These are phyloP conservation scores for Drosophila barbarae DNA, from an alignment of 2,888 invertebrate genomes.

Conservation along the genomic window DNA sequence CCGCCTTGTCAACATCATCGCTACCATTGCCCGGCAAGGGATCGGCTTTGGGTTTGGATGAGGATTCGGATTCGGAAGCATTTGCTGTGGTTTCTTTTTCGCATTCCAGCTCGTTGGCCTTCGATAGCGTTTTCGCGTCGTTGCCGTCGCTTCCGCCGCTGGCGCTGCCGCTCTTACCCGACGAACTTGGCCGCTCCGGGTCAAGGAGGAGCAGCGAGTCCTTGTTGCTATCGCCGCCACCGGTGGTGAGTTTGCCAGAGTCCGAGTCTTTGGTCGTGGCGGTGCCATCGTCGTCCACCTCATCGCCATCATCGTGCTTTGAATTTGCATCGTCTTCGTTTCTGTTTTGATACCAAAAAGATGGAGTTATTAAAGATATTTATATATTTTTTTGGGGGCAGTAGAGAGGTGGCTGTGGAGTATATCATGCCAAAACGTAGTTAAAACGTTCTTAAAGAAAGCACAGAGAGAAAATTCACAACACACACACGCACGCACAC, in stretches of 20 bases:
- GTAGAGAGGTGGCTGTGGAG: not conserved
- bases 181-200: slow-evolving; percentile 80
- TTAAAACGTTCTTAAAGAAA: slow-evolving; percentile 17
- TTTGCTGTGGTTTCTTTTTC: slow-evolving; percentile 22
- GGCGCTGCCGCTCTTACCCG: slow-evolving; percentile 76
- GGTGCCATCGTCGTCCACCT: slow-evolving; percentile 80
- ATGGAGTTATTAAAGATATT: no score
- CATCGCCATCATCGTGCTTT: slow-evolving; percentile 80
- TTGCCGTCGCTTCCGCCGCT: slow-evolving; percentile 21
- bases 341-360: slow-evolving; percentile 53
- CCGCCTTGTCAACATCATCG: slow-evolving; percentile 45
- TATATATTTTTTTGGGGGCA: not conserved
- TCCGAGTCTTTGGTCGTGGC: slow-evolving; percentile 80
- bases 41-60: slow-evolving; percentile 35
- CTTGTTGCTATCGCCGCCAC: slow-evolving; percentile 73
- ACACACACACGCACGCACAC: slow-evolving; percentile 48
- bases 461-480: slow-evolving; percentile 34
- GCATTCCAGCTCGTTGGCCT: slow-evolving; percentile 44
- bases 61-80: slow-evolving; percentile 34
- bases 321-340: slow-evolving; percentile 80
- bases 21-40: slow-evolving; percentile 60
- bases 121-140: slow-evolving; percentile 39
- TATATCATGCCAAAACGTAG: slow-evolving; percentile 25
- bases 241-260: slow-evolving; percentile 77
- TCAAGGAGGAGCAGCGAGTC: slow-evolving; percentile 78